These are phyloP conservation scores for Peromyscus aztecus DNA, from an alignment of 2,797 vertebrate genomes.

Conservation along the genomic window DNA sequence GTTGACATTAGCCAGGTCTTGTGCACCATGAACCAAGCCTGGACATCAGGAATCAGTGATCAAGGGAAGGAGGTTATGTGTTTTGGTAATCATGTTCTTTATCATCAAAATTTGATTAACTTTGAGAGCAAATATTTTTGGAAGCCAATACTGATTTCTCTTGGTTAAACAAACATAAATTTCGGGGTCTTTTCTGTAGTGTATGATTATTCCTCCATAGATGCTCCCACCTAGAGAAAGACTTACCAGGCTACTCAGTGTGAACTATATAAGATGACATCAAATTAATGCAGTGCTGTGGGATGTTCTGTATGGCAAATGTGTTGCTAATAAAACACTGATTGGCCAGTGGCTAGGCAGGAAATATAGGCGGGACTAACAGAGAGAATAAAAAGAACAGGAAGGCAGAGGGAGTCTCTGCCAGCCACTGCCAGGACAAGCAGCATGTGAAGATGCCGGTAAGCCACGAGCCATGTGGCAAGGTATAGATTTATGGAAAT, in stretches of 20 bases:
- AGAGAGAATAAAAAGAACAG: too few species aligned
- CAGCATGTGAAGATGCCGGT: too few species aligned
- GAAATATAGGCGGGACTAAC: too few species aligned
- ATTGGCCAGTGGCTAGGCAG: too few species aligned
- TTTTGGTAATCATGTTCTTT: neutral
- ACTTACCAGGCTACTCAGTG: too few species aligned
- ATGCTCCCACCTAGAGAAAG: neutral
- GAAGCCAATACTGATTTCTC: constrained; percentile 19
- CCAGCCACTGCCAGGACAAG: too few species aligned
- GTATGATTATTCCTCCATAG: neutral
- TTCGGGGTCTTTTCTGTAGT: neutral
- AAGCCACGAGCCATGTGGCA: too few species aligned
- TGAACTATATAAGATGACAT: neutral
- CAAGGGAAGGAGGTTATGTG: neutral
- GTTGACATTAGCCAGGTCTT: neutral
- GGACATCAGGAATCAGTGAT: neutral
- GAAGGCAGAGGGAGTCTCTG: too few species aligned
- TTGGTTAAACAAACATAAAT: neutral
- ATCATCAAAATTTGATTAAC: neutral
- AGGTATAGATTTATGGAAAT: too few species aligned
- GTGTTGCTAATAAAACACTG: too few species aligned
- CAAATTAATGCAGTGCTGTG: too few species aligned
- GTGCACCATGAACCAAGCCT: neutral
- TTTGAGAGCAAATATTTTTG: neutral
- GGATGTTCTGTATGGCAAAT: too few species aligned